Evolutionary conservation across 1,140 invertebrate genomes (phyloP).

Genomic region (Lepidostoma basale): DNA sequence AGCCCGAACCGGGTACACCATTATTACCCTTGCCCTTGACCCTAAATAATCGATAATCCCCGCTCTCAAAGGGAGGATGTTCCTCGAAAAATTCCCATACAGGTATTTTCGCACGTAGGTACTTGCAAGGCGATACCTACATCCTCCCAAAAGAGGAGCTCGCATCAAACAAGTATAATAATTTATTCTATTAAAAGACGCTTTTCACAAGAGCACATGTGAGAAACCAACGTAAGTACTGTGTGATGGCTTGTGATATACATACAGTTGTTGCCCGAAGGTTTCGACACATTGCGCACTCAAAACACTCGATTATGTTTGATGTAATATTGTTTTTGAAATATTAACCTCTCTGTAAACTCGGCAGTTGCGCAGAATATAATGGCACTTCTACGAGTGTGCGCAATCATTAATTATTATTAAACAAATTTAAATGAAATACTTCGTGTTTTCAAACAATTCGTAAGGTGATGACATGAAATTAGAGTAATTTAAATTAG

Average conservation of each 20-base stretch:
- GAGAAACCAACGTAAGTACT: background rate
- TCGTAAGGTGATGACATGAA: no score
- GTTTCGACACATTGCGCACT: background rate
- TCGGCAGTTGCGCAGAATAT: background rate
- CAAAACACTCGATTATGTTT: background rate
- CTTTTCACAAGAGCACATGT: background rate
- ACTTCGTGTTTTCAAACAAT: no score
- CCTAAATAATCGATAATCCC: conserved; percentile 22
- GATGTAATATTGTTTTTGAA: conserved; percentile 2
- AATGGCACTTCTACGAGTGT: background rate
- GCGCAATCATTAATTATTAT: background rate
- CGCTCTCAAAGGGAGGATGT: background rate
- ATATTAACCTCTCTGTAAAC: background rate
- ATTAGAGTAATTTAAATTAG: no score
- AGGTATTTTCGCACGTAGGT: background rate
- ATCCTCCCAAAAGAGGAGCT: conserved; percentile 3
- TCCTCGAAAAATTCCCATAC: conserved; percentile 24
- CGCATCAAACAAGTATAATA: background rate
- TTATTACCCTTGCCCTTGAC: conserved; percentile 25
- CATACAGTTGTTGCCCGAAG: background rate
- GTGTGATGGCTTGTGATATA: background rate
- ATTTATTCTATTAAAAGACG: conserved; percentile 6
- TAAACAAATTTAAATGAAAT: no score
- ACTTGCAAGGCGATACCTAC: conserved; percentile 10
- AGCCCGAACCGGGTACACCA: background rate